Evolutionary conservation across 2,888 invertebrate species (phyloP), one percentile per base, ranked within the genome.

Genomic region (Pristionchus japonicus): DNA sequence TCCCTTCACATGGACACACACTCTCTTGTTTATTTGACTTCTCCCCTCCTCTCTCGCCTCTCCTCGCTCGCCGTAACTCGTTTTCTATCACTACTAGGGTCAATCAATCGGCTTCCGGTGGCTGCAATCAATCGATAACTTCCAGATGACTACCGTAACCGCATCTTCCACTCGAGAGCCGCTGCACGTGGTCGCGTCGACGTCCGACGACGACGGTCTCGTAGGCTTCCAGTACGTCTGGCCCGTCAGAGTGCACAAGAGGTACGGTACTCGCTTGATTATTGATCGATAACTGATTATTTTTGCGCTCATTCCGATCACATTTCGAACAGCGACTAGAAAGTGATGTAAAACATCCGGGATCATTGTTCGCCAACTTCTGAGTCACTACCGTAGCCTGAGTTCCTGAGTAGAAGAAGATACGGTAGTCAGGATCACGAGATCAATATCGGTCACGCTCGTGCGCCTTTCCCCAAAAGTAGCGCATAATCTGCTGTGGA

Each of bases 1-100:
- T 85, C 85, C 43, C 82, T 82, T 52, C 49, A 23, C 82, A 83
- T 83, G 82, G 82, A 83, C 49, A 83, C 82, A 20, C 52, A 9
- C 52, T 37, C 49, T 83, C 82, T 83, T 83, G 82, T 83, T 83
- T 83, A 83, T 83, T 83, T 83, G 82, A 83, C 82, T 52, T 83
- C 82, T 85, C n/a, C 40, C 84, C 64, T n/a, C 49, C 23, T 34
- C 13, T n/a, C 67, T 43, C 84, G 34, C 23, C 49, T 49, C n/a
- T n/a, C n/a, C 31, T 52, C 52, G 27, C 49, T 2, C 9, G 20
- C 11, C 23, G 23, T 23, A 57, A 83, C 61, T 83, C 57, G 77
- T 77, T 77, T 77, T 77, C 77, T 77, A 40, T 77, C 77, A 77
- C 77, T 80, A 27, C 49, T 47, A 40, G 43, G 34, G 34, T 47